Conservation (phyloP, 2,797 vertebrate genomes). For the Champsocephalus esox region DNA sequence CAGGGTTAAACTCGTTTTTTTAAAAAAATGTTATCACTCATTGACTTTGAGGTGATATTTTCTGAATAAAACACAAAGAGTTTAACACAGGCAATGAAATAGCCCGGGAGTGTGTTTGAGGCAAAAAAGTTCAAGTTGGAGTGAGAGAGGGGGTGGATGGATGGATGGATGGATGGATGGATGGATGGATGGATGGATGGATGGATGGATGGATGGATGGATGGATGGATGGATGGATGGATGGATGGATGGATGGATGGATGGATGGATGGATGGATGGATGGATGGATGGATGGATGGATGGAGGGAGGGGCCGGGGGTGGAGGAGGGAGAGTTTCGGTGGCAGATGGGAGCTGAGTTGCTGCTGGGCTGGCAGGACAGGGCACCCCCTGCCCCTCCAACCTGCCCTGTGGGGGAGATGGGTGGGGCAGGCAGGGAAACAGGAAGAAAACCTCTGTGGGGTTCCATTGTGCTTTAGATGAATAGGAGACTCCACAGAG, state of each 20-base stretch:
- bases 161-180: not conserved
- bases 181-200: too few species aligned
- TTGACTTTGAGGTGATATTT: not conserved
- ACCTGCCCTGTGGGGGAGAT: constrained; percentile 75
- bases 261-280: too few species aligned
- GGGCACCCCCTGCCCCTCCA: constrained; percentile 72
- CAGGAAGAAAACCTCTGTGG: constrained; percentile 87
- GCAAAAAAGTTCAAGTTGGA: constrained; percentile 30
- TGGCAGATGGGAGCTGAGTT: constrained; percentile 82
- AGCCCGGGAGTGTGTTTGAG: not conserved
- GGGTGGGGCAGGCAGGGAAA: constrained; percentile 82
- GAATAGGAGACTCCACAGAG: constrained; percentile 84
- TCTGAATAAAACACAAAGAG: constrained; percentile 5
- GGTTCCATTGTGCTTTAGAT: constrained; percentile 86
- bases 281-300: too few species aligned
- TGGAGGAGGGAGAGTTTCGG: constrained; percentile 64
- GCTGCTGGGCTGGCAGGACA: constrained; percentile 70
- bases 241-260: too few species aligned
- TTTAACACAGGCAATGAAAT: not conserved
- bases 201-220: too few species aligned
- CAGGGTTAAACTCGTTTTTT: constrained; percentile 28
- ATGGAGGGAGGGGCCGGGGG: constrained; percentile 7
- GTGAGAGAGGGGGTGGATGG: constrained; percentile 47
- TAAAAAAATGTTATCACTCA: too few species aligned
- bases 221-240: too few species aligned